Evolutionary conservation across 2,888 invertebrate species (phyloP).

Genomic region (Macaria liturata): DNA sequence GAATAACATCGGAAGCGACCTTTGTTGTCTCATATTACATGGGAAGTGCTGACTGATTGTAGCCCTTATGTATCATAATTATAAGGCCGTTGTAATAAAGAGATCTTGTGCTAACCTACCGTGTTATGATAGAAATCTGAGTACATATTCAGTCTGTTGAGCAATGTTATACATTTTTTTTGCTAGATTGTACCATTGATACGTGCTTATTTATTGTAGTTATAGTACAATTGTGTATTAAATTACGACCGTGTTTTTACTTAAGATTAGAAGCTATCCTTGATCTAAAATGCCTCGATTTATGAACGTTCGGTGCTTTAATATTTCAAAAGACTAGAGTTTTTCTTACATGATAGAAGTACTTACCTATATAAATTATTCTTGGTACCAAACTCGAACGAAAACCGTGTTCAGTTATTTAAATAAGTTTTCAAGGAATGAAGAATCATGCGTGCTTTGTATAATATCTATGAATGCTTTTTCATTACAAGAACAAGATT

Average conservation of each 20-base stretch:
- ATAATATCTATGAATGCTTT: no score
- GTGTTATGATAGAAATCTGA: conserved; percentile 23
- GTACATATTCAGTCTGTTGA: conserved; percentile 45
- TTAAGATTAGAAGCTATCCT: conserved; percentile 33
- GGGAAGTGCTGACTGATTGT: conserved; percentile 16
- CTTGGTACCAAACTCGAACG: no score
- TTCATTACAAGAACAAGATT: no score
- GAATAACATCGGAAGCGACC: conserved; percentile 59
- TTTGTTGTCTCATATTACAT: conserved; percentile 65
- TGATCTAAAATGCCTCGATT: conserved; percentile 38
- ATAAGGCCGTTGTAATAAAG: conserved; percentile 5
- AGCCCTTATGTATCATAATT: neutral
- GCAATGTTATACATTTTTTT: conserved; percentile 49
- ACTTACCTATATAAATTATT: no score
- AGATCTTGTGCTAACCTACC: conserved; percentile 7
- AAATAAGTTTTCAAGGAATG: no score
- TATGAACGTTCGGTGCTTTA: neutral
- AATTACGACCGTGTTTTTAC: conserved; percentile 28
- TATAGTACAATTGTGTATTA: conserved; percentile 29
- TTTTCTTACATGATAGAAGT: no score
- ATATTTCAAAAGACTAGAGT: no score
- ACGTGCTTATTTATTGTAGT: conserved; percentile 23
- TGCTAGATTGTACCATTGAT: conserved; percentile 44
- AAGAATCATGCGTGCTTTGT: no score
- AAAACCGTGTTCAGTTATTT: no score